Evolutionary conservation across 2,797 vertebrate genomes (phyloP).

Genomic region (Chelmon rostratus): DNA sequence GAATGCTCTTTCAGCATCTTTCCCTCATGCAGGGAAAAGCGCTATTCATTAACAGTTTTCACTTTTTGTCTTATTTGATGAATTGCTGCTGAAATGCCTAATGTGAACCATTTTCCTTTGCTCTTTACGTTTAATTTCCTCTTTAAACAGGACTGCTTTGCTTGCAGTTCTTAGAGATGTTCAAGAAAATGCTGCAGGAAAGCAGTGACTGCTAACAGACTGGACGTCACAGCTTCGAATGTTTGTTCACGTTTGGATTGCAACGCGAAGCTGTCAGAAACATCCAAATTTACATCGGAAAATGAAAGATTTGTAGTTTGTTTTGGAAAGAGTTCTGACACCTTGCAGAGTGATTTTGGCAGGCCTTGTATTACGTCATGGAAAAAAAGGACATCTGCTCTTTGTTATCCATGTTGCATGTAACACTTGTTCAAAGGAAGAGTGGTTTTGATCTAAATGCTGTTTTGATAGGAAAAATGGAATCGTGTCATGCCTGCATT

Average conservation of each 20-base stretch:
- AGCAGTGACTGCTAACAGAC: slow-evolving; percentile 33
- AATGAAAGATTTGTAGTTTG: slow-evolving; percentile 55
- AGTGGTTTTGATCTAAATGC: slow-evolving; percentile 36
- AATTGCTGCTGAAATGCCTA: slow-evolving; percentile 31
- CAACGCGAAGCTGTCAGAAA: slow-evolving; percentile 13
- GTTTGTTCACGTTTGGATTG: neutral
- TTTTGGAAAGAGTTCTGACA: slow-evolving; percentile 55
- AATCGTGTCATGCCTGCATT: slow-evolving; percentile 16
- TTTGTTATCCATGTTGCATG: slow-evolving; percentile 56
- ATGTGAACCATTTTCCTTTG: slow-evolving; percentile 28
- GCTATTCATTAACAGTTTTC: slow-evolving; percentile 34
- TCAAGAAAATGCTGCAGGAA: slow-evolving; percentile 21
- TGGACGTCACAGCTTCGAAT: neutral
- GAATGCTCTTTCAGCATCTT: slow-evolving; percentile 8
- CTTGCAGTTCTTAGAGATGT: slow-evolving; percentile 39
- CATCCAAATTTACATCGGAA: slow-evolving; percentile 17
- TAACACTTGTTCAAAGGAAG: slow-evolving; percentile 29
- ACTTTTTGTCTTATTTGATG: slow-evolving; percentile 27
- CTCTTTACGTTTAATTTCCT: slow-evolving; percentile 47
- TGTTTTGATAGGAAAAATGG: slow-evolving; percentile 31
- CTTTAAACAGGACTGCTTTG: slow-evolving; percentile 29
- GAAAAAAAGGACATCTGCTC: slow-evolving; percentile 69
- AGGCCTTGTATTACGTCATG: slow-evolving; percentile 59
- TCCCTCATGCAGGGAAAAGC: neutral
- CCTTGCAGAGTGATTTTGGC: slow-evolving; percentile 47